A percentile compares a stretch with the other conserved stretches of the same genome.
phyloP scores from a whole-genome alignment of 2,888 invertebrate genomes.

The Meliscaeva auricollis region DNA sequence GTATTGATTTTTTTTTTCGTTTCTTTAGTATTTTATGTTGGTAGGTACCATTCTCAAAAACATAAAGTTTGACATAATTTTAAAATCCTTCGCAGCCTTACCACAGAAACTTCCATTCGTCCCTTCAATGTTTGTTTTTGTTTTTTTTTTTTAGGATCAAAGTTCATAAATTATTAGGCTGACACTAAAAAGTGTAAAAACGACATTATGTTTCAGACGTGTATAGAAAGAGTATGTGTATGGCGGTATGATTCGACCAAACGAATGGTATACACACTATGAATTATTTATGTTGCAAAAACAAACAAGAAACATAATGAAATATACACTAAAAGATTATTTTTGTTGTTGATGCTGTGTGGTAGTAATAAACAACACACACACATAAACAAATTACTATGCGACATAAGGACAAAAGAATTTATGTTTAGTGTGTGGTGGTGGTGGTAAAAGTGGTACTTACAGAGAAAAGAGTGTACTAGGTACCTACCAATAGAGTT shows the following conservation, averaged over 20 bases:
- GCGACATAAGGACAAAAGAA: slow-evolving; percentile 18
- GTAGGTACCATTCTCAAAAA: not conserved
- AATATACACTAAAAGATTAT: slow-evolving; percentile 66
- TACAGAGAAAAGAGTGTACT: not conserved
- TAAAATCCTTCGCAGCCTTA: slow-evolving; percentile 2
- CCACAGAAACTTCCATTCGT: slow-evolving; percentile 26
- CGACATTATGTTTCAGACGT: slow-evolving; percentile 59
- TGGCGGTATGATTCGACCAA: slow-evolving; percentile 40
- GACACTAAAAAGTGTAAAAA: slow-evolving; percentile 62
- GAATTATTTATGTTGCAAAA: slow-evolving; percentile 67
- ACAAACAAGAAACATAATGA: slow-evolving; percentile 63
- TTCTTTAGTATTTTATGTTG: not conserved
- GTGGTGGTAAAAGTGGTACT: too few species aligned
- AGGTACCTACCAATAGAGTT: not conserved
- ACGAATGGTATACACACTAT: slow-evolving; percentile 65
- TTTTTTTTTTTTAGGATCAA: slow-evolving; percentile 40
- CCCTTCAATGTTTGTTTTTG: not conserved
- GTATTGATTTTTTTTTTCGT: slow-evolving; percentile 37
- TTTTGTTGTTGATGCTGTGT: slow-evolving; percentile 57
- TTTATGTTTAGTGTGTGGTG: not conserved
- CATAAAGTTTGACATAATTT: slow-evolving; percentile 17
- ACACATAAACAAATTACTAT: slow-evolving; percentile 3
- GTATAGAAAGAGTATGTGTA: slow-evolving; percentile 4
- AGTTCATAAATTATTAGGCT: slow-evolving; percentile 70
- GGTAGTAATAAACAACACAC: slow-evolving; percentile 32